Base-by-base conservation (phyloP, 2,888 invertebrate genomes). In the Ornithoptera priamus region DNA sequence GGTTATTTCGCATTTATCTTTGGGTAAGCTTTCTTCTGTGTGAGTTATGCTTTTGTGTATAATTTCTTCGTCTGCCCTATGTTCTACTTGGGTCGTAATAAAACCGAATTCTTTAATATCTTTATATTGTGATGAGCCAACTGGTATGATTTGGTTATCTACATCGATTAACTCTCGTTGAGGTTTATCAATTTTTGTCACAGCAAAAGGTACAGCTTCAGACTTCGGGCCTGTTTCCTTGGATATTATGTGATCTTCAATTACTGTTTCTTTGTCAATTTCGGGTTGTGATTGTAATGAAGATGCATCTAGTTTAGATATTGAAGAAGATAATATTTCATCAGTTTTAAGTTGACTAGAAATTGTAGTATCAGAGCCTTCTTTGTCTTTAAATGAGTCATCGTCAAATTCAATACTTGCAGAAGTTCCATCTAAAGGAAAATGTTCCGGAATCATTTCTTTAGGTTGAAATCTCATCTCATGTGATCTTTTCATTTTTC, bases 391-490 rank as follows among this genome's bases (percentile, higher is more conserved):
- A n/a, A 76, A 79, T 15, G 89, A 90, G 73, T 90, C 87, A 62
- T 91, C 89, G 67, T 91, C 91, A 63, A 87, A 72, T 70, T 93
- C 92, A 64, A 86, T 83, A 74, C 89, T 92, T 73, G 92, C 93
- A 30, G 92, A 84, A 46, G 85, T 76, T 59, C 85, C 84, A 77
- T 89, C 87, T n/a, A 81, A 71, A 24, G 88, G 90, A 71, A 92
- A 92, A 78, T 87, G 85, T 72, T 94, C 94, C 8, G 90, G 90
- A 57, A 93, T 85, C 78, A 94, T 87, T 61, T 93, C 89, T 72
- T 92, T 93, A 5, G 96, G 96, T 77, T 95, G 95, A 82, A 97
- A 97, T 71, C 97, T 96, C 97, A 97, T 97, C 92, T 97, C 97
- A 77, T 96, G 96, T 0, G 97, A 97, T 71, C 97, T 93, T 83